These are phyloP conservation scores for Hirudo medicinalis DNA, from an alignment of 1,140 invertebrate species.

Conservation along the genomic window DNA sequence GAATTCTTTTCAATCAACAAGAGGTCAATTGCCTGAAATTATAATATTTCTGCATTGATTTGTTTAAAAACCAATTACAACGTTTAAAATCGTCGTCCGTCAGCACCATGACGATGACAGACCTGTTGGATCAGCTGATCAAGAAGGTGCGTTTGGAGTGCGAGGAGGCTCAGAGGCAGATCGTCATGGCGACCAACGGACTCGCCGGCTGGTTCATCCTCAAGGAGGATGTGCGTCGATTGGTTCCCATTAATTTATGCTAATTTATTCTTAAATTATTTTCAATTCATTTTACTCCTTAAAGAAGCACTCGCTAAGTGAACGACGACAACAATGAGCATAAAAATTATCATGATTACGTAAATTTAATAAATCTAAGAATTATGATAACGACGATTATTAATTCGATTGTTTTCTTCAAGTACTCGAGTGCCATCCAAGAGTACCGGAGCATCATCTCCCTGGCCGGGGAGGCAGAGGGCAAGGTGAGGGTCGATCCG, in stretches of 20 bases:
- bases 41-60: neutral
- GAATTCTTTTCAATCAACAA: slow-evolving; percentile 48
- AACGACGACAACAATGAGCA: no score
- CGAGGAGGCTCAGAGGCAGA: slow-evolving; percentile 51
- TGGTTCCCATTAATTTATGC: no score
- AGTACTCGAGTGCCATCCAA: slow-evolving; percentile 43
- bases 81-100: neutral
- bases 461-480: slow-evolving; percentile 44
- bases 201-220: slow-evolving; percentile 54
- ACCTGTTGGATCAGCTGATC: slow-evolving; percentile 53
- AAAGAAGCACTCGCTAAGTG: no score
- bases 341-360: no score
- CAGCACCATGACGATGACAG: slow-evolving; percentile 52
- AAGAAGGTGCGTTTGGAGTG: slow-evolving; percentile 52
- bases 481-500: slow-evolving; percentile 46
- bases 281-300: no score
- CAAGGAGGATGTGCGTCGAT: slow-evolving; percentile 37
- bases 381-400: no score
- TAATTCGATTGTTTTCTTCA: no score
- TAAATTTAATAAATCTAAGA: no score
- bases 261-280: no score
- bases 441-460: slow-evolving; percentile 51
- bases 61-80: neutral
- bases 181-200: slow-evolving; percentile 55
- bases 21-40: slow-evolving; percentile 26